phyloP scores from a whole-genome alignment of 2,888 invertebrate genomes.

The Amiota mariae region DNA sequence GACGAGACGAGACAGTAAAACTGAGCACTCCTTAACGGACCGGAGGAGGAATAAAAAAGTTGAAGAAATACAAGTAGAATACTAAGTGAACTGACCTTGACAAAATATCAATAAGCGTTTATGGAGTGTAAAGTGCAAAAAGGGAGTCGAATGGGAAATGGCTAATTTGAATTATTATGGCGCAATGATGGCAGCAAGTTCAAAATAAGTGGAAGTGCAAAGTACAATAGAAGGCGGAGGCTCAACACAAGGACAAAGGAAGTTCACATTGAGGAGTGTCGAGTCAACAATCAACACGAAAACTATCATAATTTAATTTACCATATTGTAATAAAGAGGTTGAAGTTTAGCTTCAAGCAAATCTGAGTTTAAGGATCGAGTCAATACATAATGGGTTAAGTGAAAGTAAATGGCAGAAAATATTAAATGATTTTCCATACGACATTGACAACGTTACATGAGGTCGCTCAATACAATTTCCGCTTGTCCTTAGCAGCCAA shows the following conservation, averaged over 20 bases:
- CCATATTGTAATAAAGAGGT: too few relatives aligned
- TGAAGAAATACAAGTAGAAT: not conserved
- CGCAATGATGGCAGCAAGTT: constrained; percentile 26
- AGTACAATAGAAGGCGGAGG: constrained; percentile 19
- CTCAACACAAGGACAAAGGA: not conserved
- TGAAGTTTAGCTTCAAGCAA: too few relatives aligned
- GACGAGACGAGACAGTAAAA: too few relatives aligned
- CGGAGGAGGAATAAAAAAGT: not conserved
- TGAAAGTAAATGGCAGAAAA: not conserved
- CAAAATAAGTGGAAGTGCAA: not conserved
- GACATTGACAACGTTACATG: not conserved
- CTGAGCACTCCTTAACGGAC: not conserved
- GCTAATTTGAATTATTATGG: constrained; percentile 38
- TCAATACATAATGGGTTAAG: constrained; percentile 13
- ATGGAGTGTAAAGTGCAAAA: not conserved
- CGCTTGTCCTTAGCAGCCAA: not conserved
- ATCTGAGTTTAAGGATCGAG: not conserved
- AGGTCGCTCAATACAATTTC: constrained; percentile 20
- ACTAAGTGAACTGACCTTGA: constrained; percentile 32
- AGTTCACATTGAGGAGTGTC: not conserved
- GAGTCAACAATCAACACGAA: constrained; percentile 3
- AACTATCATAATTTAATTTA: not conserved
- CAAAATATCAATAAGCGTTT: constrained; percentile 33
- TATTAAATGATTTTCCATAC: not conserved
- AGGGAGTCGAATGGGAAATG: constrained; percentile 13